Conservation (phyloP, 2,113 vertebrate species). For the Pteropus alecto region DNA sequence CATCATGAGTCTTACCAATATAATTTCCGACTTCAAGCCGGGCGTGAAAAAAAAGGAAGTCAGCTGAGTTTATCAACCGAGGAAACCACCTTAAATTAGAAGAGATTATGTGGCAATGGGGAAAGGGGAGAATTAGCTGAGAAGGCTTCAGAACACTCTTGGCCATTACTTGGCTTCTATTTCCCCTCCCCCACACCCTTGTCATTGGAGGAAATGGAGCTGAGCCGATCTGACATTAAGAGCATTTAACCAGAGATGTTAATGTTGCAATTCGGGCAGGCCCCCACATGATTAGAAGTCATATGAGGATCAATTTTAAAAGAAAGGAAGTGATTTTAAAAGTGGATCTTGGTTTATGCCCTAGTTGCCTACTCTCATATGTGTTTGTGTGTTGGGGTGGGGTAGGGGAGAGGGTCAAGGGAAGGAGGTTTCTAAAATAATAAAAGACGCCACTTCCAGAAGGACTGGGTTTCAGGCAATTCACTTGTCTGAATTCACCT, state of each 20-base stretch:
- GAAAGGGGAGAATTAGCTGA: background rate
- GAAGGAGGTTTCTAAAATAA: slow-evolving; percentile 22
- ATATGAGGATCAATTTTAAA: background rate
- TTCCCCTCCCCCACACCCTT: background rate
- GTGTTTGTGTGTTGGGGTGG: background rate
- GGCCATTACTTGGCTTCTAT: background rate
- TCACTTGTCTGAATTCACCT: background rate
- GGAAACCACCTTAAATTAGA: slow-evolving; percentile 54
- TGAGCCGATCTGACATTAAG: background rate
- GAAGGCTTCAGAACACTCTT: background rate
- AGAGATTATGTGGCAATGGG: background rate
- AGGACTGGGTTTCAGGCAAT: background rate
- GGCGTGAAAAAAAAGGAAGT: slow-evolving; percentile 48
- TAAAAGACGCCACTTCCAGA: slow-evolving; percentile 25
- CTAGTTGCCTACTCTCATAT: background rate
- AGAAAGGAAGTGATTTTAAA: background rate
- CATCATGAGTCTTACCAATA: slow-evolving; percentile 57
- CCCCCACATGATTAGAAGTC: background rate
- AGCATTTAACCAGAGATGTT: background rate
- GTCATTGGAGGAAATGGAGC: background rate
- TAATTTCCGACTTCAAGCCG: slow-evolving; percentile 68
- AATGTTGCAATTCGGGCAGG: background rate
- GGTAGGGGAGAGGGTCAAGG: background rate
- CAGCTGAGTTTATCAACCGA: slow-evolving; percentile 59
- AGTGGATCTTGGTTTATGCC: background rate